These are phyloP conservation scores for Eufriesea mexicana DNA, from an alignment of 1,140 invertebrate species.

Conservation along the genomic window DNA sequence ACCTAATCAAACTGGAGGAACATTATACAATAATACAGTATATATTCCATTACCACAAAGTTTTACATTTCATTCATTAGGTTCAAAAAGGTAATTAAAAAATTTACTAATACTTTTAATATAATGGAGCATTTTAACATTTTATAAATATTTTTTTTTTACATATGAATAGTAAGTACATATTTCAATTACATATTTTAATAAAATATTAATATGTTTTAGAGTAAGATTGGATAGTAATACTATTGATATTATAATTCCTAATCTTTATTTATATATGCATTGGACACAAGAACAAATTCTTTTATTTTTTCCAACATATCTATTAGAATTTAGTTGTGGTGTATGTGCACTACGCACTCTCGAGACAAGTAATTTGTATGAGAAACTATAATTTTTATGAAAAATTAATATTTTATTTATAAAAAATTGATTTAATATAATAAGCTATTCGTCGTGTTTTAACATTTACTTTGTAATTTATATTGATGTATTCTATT, in stretches of 20 bases:
- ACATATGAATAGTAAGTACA: too few species aligned
- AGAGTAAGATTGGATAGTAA: slow-evolving; percentile 75
- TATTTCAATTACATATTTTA: slow-evolving; percentile 9
- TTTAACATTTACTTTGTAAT: slow-evolving; percentile 2
- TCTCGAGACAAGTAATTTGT: slow-evolving; percentile 59
- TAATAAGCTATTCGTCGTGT: not conserved
- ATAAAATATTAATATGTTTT: slow-evolving; percentile 51
- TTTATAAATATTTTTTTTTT: not conserved
- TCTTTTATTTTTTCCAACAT: slow-evolving; percentile 78
- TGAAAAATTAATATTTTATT: not conserved
- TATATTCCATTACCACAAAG: slow-evolving; percentile 69
- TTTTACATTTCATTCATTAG: slow-evolving; percentile 71
- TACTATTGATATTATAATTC: slow-evolving; percentile 74
- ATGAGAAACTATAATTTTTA: slow-evolving; percentile 67
- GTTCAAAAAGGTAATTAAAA: slow-evolving; percentile 75
- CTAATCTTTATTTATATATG: slow-evolving; percentile 74
- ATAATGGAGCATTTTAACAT: not conserved
- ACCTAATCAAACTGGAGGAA: slow-evolving; percentile 67
- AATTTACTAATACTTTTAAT: slow-evolving; percentile 13
- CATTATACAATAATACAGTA: slow-evolving; percentile 74
- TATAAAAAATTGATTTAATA: not conserved
- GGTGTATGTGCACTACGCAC: slow-evolving; percentile 74
- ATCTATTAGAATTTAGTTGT: slow-evolving; percentile 78
- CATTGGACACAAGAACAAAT: slow-evolving; percentile 79
- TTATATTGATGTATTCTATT: not conserved